Base-by-base conservation (phyloP, 2,113 vertebrate genomes). In the Sturnus vulgaris region DNA sequence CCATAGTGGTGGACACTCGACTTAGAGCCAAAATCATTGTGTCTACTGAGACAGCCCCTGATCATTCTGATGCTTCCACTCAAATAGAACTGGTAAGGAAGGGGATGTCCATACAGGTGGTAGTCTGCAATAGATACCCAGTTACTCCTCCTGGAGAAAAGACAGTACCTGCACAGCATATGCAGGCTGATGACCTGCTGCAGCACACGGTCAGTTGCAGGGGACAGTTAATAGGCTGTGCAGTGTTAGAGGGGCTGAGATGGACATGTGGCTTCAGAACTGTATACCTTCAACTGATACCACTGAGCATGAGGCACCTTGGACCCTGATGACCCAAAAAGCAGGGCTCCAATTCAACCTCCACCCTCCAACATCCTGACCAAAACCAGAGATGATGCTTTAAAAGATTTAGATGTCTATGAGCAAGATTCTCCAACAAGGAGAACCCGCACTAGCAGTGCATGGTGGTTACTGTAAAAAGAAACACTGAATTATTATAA, bases 1-100 rank as follows among this genome's bases (percentile, higher is more conserved):
- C 20, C 28, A 20, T 47, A 70, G 30, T 20, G 15, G 12, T 30
- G 39, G 11, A 28, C 24, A 25, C 20, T 7, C 0, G 0, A 7
- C 53, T 33, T 44, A 23, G n/a, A 61, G 8, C 2, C n/a, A 39
- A 61, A 87, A 21, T 5, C 20, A 9, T 11, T 14, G 19, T 28
- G 30, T 24, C n/a, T 47, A 13, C 56, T 70, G 30, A 30, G 28
- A 47, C 40, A 55, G 47, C 15, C 12, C 46, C 47, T n/a, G 28
- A 39, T 47, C 46, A 53, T 10, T n/a, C 73, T 28, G 28, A 20
- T 20, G 24, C 40, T 70, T 53, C 28, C 16, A 61, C 64, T 61
- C 64, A 61, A 47, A 19, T 5, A 44, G 47, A 47, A 17, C 30
- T 28, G 28, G 49, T 25, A 55, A 79, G n/a, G 49, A 70, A 47